Percentiles rank a stretch among this genome's conserved stretches.
phyloP scores from a whole-genome alignment of 2,797 vertebrate species.

The Triplophysa bombifrons region DNA sequence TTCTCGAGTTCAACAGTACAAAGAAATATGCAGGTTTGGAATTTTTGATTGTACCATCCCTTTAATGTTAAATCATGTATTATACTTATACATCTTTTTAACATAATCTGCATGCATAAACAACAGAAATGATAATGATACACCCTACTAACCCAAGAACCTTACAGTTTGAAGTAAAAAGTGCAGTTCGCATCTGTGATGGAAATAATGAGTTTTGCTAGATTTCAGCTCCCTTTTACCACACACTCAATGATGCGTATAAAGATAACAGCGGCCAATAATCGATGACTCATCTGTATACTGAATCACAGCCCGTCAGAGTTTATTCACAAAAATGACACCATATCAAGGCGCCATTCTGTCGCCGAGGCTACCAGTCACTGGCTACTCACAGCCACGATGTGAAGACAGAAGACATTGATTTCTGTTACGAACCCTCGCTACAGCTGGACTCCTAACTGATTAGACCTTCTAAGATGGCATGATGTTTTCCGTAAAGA shows the following conservation, averaged over 20 bases:
- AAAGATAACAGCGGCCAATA: constrained; percentile 3
- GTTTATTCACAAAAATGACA: constrained; percentile 42
- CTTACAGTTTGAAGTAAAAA: background rate
- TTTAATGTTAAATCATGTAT: too few relatives aligned
- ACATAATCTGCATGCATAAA: too few relatives aligned
- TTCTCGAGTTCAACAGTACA: too few relatives aligned
- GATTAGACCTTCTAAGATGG: constrained; percentile 15
- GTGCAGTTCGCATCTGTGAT: background rate
- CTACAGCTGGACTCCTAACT: constrained; percentile 12
- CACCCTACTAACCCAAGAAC: background rate
- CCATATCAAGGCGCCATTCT: constrained; percentile 42
- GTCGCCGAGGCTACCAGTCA: constrained; percentile 40
- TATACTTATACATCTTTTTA: too few relatives aligned
- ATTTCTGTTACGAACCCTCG: constrained; percentile 17
- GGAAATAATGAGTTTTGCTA: background rate
- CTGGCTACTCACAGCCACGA: constrained; percentile 27
- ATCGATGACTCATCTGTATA: constrained; percentile 52
- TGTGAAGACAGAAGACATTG: constrained; percentile 28
- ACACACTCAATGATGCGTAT: constrained; percentile 16
- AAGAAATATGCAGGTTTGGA: too few relatives aligned
- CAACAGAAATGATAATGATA: too few relatives aligned
- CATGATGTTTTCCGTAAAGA: constrained; percentile 8
- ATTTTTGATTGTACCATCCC: too few relatives aligned
- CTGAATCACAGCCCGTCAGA: constrained; percentile 31
- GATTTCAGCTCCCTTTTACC: background rate